Conservation (phyloP, 2,113 vertebrate species). For the Epinephelus moara region DNA sequence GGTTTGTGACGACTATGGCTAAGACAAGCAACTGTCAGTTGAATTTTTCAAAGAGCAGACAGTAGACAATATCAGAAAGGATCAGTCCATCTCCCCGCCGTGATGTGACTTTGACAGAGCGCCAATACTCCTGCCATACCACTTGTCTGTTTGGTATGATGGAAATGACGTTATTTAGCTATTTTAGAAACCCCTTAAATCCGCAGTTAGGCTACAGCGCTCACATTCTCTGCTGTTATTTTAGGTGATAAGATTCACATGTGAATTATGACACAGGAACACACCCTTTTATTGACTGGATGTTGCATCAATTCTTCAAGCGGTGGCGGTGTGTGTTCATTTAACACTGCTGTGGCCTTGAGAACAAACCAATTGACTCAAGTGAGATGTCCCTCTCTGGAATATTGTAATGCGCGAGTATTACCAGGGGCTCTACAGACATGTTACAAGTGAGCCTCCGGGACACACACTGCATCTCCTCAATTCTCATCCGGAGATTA, state of each 20-base stretch:
- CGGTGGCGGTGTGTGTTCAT: constrained; percentile 14
- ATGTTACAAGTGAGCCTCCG: constrained; percentile 54
- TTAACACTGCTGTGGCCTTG: constrained; percentile 55
- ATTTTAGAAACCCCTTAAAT: constrained; percentile 60
- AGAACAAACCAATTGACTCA: constrained; percentile 44
- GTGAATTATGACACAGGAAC: constrained; percentile 40
- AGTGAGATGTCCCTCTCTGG: constrained; percentile 50
- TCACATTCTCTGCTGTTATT: constrained; percentile 13
- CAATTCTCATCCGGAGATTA: constrained; percentile 67
- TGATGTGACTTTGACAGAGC: constrained; percentile 60
- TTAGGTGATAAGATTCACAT: neutral
- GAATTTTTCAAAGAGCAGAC: constrained; percentile 65
- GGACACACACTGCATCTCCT: constrained; percentile 59
- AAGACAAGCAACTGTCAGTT: constrained; percentile 74
- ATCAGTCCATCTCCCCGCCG: constrained; percentile 50
- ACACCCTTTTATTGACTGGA: constrained; percentile 51
- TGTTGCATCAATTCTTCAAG: constrained; percentile 13
- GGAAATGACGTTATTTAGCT: constrained; percentile 47
- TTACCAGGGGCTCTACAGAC: constrained; percentile 53
- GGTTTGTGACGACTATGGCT: constrained; percentile 50
- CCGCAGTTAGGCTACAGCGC: constrained; percentile 24
- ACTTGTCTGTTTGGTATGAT: constrained; percentile 54
- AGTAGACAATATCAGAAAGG: constrained; percentile 57
- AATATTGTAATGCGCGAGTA: constrained; percentile 64
- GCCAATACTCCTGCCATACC: constrained; percentile 34